Conservation (phyloP, 2,113 vertebrate genomes). For the Corythaixoides concolor region DNA sequence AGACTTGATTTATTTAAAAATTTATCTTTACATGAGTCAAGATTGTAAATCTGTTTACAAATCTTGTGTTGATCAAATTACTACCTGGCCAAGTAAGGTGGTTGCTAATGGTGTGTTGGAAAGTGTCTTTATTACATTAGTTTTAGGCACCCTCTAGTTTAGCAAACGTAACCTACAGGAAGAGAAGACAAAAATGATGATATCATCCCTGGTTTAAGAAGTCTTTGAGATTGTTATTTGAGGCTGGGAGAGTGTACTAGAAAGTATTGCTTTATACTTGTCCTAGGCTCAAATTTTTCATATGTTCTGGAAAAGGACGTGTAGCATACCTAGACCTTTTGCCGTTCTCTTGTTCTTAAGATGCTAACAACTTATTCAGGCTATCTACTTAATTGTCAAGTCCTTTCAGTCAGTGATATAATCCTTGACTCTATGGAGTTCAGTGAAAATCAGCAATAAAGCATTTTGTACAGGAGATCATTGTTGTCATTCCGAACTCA, state of each 20-base stretch:
- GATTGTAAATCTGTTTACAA: not conserved
- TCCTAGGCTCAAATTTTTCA: not conserved
- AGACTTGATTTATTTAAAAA: not conserved
- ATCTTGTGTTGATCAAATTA: not conserved
- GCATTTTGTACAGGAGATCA: not conserved
- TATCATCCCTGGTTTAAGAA: not conserved
- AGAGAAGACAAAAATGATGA: not conserved
- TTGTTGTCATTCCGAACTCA: not conserved
- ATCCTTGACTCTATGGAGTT: not conserved
- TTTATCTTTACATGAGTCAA: accelerated
- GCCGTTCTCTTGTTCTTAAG: not conserved
- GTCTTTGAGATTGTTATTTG: not conserved
- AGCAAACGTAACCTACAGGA: not conserved
- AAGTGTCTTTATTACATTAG: not conserved
- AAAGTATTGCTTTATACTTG: not conserved
- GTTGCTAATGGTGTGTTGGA: not conserved
- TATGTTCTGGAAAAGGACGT: not conserved
- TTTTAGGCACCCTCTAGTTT: not conserved
- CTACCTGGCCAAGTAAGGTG: not conserved
- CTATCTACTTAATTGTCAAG: not conserved
- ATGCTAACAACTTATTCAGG: not conserved
- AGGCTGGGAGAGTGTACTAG: not conserved
- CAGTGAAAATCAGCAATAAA: not conserved
- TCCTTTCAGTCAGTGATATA: not conserved
- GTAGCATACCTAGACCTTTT: not conserved